phyloP scores from a whole-genome alignment of 2,888 invertebrate genomes.

The Nymphalis polychloros region DNA sequence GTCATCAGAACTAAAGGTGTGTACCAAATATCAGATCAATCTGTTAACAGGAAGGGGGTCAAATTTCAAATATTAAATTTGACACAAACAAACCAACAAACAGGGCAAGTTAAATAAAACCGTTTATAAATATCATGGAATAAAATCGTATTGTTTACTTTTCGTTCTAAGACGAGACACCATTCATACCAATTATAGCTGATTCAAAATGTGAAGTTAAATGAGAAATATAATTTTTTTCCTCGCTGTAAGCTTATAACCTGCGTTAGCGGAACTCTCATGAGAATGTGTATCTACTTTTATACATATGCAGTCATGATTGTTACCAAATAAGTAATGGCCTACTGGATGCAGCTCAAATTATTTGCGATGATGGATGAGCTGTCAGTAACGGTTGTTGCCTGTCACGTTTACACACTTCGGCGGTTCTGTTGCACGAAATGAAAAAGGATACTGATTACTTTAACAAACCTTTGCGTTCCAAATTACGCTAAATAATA shows the following conservation, averaged over 20 bases:
- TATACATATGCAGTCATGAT: constrained; percentile 56
- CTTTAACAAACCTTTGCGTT: constrained; percentile 13
- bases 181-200: no score
- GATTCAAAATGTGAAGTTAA: no score
- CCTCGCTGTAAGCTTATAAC: constrained; percentile 27
- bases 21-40: no score
- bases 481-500: constrained; percentile 9
- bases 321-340: constrained; percentile 73
- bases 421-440: constrained; percentile 24
- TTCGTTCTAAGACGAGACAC: no score
- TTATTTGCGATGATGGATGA: constrained; percentile 71
- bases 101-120: no score
- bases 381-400: constrained; percentile 46
- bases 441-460: constrained; percentile 23
- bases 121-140: no score
- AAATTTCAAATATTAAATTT: no score
- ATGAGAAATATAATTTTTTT: background rate
- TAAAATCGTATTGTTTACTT: no score
- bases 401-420: constrained; percentile 45
- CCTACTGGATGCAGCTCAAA: constrained; percentile 49
- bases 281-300: constrained; percentile 43
- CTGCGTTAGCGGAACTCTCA: constrained; percentile 42
- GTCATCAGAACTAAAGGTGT: no score
- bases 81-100: no score
- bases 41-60: no score